Evolutionary conservation across 2,113 vertebrate genomes (phyloP), one percentile per base, ranked within the genome.

Genomic region (Dascyllus trimaculatus): DNA sequence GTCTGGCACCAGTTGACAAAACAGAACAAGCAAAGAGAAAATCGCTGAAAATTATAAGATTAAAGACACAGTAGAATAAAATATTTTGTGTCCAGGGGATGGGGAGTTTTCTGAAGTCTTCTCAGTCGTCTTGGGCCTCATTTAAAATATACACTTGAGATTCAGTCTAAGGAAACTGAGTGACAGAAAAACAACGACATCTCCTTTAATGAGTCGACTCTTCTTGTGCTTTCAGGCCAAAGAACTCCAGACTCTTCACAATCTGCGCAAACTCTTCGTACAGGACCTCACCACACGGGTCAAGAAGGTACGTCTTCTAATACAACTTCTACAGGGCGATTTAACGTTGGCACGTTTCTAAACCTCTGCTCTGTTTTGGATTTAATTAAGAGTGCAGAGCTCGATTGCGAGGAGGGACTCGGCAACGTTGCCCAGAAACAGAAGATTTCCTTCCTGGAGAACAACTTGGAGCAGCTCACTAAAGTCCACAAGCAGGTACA

Each of bases 371-470:
- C 1, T 70, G 5, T 56, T 11, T 66, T 73, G n/a, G 11, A 15
- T 29, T n/a, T 21, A 88, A 99, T n/a, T 21, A 88, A 99, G 97
- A 97, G 96, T 0, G 95, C 96, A 14, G 96, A 97, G 63, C 86
- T 97, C 57, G 96, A 98, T 87, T 97, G 93, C 1, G 97, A 97
- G 4, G 97, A 99, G 2, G 96, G 94, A 24, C 96, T 96, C 0
- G 95, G 97, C 15, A 97, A 95, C 5, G 94, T 95, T 0, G 95
- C 96, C 17, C 96, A 97, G 94, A 98, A 99, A 85, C 97, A 98
- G 92, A 98, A 97, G 86, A 97, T 98, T 86, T 97, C 96, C 86
- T 98, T 98, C 94, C 93, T 98, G 94, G 97, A 98, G 91, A 98
- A 98, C 85, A 98, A 98, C 90, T 85, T 98, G 91, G 97, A 98